Evolutionary conservation across 2,888 invertebrate species (phyloP), one percentile per base, ranked within the genome.

Genomic region (Plemyria rubiginata): DNA sequence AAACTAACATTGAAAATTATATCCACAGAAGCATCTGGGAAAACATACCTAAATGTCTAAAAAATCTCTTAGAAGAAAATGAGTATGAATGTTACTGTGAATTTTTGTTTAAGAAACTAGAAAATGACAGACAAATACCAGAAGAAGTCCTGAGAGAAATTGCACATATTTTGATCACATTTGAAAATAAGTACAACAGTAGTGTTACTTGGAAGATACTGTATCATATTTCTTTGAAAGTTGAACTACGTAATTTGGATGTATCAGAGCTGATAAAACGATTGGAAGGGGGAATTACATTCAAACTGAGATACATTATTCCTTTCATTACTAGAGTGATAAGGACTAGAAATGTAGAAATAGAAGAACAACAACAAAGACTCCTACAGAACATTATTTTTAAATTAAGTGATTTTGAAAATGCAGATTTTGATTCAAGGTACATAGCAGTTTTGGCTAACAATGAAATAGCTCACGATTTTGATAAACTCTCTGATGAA

Each of bases 391-490:
- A 77, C 57, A 70, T 80, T 9, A 80, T 90, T 63, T 75, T 71
- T 29, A 69, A 69, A 29, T 68, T 91, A 43, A 80, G 85, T 76
- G 74, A 87, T 65, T 82, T 84, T 59, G 84, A 87, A 65, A 76
- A 66, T 43, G 75, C 77, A 36, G 90, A 93, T 76, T 77, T 84
- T 9, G 87, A 90, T 60, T 82, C 90, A 82, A 85, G 92, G 76
- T 75, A 78, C 22, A 85, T 87, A 67, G 85, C 88, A 54, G 84
- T 85, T 48, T 67, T 82, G 54, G 85, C 90, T 16, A 90, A 87
- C 67, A 91, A 90, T 81, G 88, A 89, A 75, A 66, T 92, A 32
- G 82, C 82, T 29, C 68, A 68, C 43, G 65, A 70, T 15, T 85
- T 89, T 69, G 32, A 65, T 7, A 70, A 66, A 51, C 71, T 87